Evolutionary conservation across 2,797 vertebrate genomes (phyloP), one percentile per base, ranked within the genome.

Genomic region (Podarcis lilfordi): DNA sequence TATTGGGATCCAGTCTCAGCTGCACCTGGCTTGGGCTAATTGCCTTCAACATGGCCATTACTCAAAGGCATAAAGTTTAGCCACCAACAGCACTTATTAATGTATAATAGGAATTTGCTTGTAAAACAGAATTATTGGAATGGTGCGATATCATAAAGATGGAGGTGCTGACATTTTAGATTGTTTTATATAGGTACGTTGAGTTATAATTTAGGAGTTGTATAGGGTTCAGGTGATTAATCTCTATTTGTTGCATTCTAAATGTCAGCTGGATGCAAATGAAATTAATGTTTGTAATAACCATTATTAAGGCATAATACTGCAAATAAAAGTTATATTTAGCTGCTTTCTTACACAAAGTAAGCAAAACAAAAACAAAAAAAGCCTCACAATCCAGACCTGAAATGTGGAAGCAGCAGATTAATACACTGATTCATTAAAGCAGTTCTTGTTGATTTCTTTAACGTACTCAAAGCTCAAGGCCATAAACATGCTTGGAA

Each of bases 1-100:
- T 98, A 97, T 97, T 97, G 96, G 98, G 97, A 96, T 96, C 97
- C 96, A 96, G 97, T 96, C 61, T 95, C 96, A 88, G 95, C 97
- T 98, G 98, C 98, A 99, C 98, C 98, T 99, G 98, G 98, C 97
- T 78, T 86, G 7, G 96, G 97, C 98, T 99, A 99, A 99, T 99
- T 99, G 98, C 98, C 98, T 98, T 96, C 96, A 96, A 95, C 97
- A 89, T 89, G 95, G 95, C 97, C 96, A 95, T 97, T 96, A 97
- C 96, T 96, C 95, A 95, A 93, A 97, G 96, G 95, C 94, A 95
- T 95, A 95, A 97, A 96, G 96, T 96, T 96, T 95, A 96, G 96
- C 97, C 97, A 97, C 97, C 97, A 97, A 97, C 96, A 97, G 95
- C 96, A 96, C 96, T 97, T 97, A 97, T 97, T 97, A 97, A 97